phyloP scores from a whole-genome alignment of 2,113 vertebrate genomes.

The Zapornia atra region DNA sequence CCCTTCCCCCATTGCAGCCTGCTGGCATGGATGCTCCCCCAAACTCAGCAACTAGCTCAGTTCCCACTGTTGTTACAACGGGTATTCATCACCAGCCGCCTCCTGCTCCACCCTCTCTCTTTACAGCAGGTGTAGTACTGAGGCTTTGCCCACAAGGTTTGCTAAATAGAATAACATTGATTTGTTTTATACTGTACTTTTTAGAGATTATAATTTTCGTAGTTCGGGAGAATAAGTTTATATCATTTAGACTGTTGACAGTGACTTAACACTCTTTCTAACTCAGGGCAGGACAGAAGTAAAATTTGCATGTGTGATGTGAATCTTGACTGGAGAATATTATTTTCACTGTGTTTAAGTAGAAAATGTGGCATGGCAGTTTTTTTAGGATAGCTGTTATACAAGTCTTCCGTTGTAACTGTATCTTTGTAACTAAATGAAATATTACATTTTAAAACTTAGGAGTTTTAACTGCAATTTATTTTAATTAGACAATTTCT shows the following conservation, averaged over 20 bases:
- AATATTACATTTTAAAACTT: not conserved
- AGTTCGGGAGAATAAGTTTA: not conserved
- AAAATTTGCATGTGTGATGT: not conserved
- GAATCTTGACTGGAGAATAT: not conserved
- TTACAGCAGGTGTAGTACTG: constrained; percentile 86
- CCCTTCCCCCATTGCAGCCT: constrained; percentile 91
- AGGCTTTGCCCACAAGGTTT: constrained; percentile 69
- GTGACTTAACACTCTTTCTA: not conserved
- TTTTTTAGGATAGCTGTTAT: not conserved
- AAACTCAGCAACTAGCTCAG: constrained; percentile 92
- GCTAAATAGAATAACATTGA: constrained; percentile 69
- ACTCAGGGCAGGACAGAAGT: not conserved
- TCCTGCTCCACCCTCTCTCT: constrained; percentile 86
- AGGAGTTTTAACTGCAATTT: constrained; percentile 71
- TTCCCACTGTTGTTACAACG: constrained; percentile 94
- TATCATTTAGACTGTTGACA: not conserved
- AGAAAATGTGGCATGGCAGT: not conserved
- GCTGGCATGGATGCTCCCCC: constrained; percentile 95
- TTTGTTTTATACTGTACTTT: constrained; percentile 31
- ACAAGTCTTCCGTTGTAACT: not conserved
- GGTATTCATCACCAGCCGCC: constrained; percentile 91
- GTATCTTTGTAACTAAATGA: not conserved
- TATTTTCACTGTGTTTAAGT: not conserved
- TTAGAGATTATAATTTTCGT: not conserved
- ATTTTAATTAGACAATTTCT: constrained; percentile 77